Conservation (phyloP, 1,140 invertebrate species). For the Drosophila sturtevanti region DNA sequence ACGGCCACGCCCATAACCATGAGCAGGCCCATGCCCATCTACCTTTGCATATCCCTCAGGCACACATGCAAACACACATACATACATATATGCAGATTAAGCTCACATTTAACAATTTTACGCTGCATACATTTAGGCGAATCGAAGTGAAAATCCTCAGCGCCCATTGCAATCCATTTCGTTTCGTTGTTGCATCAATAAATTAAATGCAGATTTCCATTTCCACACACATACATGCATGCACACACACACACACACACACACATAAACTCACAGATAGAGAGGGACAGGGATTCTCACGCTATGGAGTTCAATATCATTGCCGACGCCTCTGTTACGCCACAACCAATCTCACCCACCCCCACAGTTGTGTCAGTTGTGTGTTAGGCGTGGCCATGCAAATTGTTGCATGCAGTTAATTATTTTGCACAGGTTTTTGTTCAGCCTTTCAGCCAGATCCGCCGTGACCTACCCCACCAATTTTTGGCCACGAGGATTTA, state of each 20-base stretch:
- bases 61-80: conserved; percentile 11
- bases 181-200: conserved; percentile 67
- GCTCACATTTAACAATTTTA: conserved; percentile 79
- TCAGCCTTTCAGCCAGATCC: conserved; percentile 37
- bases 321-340: not conserved
- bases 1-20: not conserved
- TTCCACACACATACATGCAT: conserved; percentile 44
- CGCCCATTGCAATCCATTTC: conserved; percentile 35
- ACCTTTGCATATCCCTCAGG: conserved; percentile 23
- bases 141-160: conserved; percentile 53
- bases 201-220: conserved; percentile 80
- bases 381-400: conserved; percentile 68
- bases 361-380: conserved; percentile 30
- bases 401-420: conserved; percentile 81
- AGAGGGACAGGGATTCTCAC: not conserved
- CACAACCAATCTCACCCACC: not conserved
- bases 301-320: conserved; percentile 51
- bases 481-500: conserved; percentile 29
- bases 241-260: conserved; percentile 16
- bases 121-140: conserved; percentile 75
- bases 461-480: not conserved
- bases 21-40: conserved; percentile 17
- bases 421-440: conserved; percentile 75
- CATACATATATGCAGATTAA: conserved; percentile 67
- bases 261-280: not conserved